These are phyloP conservation scores for Notolabrus celidotus DNA, from an alignment of 2,797 vertebrate genomes.

Conservation along the genomic window DNA sequence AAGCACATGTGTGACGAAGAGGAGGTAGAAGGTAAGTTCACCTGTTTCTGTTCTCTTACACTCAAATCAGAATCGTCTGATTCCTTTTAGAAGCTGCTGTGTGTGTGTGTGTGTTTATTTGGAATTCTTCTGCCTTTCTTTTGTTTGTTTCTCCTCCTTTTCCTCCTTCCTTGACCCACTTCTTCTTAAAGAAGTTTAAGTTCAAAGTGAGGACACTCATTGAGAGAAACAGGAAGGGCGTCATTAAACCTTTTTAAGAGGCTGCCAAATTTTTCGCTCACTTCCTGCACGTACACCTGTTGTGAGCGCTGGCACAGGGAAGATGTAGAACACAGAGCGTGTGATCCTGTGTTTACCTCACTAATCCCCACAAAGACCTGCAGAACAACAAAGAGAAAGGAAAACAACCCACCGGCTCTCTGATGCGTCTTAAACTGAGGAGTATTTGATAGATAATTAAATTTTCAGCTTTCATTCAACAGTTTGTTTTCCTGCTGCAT, in stretches of 20 bases:
- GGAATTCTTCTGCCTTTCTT: too few species aligned
- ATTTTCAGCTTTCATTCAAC: too few species aligned
- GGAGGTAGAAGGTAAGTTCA: conserved; percentile 94
- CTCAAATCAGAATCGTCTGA: too few species aligned
- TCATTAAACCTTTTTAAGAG: conserved; percentile 12
- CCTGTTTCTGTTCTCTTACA: neutral
- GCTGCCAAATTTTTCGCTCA: conserved; percentile 14
- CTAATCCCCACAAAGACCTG: conserved; percentile 54
- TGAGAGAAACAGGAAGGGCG: conserved; percentile 22
- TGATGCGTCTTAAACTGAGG: neutral
- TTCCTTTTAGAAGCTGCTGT: neutral
- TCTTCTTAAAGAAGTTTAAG: neutral
- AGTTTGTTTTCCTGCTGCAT: too few species aligned
- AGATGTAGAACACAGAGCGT: conserved; percentile 56
- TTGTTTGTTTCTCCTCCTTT: neutral
- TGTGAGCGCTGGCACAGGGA: conserved; percentile 44
- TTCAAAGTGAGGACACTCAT: neutral
- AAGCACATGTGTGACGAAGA: conserved; percentile 96
- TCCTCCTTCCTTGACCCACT: neutral
- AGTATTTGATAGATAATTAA: too few species aligned
- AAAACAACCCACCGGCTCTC: neutral
- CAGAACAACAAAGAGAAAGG: conserved; percentile 30
- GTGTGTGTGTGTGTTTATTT: neutral
- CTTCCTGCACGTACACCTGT: conserved; percentile 39
- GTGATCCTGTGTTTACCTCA: conserved; percentile 70